These are phyloP conservation scores for Engystomops pustulosus DNA, from an alignment of 2,113 vertebrate genomes.

Conservation along the genomic window DNA sequence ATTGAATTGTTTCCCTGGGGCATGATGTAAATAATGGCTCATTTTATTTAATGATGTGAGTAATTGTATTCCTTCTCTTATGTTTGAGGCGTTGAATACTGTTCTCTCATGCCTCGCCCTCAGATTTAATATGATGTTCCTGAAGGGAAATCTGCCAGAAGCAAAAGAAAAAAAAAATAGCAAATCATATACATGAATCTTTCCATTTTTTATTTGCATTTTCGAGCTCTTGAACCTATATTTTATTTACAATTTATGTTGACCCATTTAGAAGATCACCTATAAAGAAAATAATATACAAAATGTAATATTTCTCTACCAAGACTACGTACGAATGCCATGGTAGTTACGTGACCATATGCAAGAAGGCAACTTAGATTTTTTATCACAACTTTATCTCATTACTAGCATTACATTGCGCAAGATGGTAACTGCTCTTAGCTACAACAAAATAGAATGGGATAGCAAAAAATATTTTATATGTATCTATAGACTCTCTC, in stretches of 20 bases:
- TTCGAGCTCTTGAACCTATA: not conserved
- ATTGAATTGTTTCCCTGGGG: conserved; percentile 51
- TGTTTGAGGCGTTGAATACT: conserved; percentile 34
- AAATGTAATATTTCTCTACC: not conserved
- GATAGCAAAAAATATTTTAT: too few species aligned
- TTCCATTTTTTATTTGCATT: not conserved
- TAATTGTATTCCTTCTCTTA: conserved; percentile 48
- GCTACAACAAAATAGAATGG: too few species aligned
- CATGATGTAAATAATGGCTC: conserved; percentile 45
- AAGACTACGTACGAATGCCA: not conserved
- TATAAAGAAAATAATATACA: not conserved
- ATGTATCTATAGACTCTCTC: too few species aligned
- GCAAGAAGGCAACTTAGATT: too few species aligned
- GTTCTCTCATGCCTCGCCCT: conserved; percentile 17
- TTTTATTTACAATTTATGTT: not conserved
- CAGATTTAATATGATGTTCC: conserved; percentile 40
- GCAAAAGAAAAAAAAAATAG: conserved; percentile 38
- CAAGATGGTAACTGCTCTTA: too few species aligned
- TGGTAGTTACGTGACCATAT: not conserved
- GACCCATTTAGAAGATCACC: not conserved
- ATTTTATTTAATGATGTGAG: conserved; percentile 53
- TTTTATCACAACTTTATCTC: too few species aligned
- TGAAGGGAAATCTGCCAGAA: conserved; percentile 5
- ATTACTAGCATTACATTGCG: too few species aligned
- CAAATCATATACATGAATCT: not conserved